Percentiles rank a stretch among this genome's conserved stretches.
These are phyloP conservation scores for Drosophila seguyi DNA, from an alignment of 1,140 invertebrate species.

Conservation along the genomic window DNA sequence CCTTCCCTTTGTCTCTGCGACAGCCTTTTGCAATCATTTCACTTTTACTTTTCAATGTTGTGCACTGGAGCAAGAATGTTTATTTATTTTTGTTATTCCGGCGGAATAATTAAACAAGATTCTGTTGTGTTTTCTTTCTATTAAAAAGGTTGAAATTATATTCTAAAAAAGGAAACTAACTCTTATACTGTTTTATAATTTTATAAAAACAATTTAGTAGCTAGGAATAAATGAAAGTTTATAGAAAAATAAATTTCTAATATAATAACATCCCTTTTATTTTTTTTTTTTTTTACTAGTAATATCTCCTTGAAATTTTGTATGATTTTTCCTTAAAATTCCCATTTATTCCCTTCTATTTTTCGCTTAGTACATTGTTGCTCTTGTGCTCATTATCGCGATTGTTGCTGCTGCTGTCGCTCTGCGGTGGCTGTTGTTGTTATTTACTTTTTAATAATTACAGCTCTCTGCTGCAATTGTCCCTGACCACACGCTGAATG, in stretches of 20 bases:
- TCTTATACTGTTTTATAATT: not conserved
- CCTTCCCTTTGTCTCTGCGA: conserved; percentile 50
- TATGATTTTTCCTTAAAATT: not conserved
- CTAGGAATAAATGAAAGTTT: not conserved
- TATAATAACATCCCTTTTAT: not conserved
- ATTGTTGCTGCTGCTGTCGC: conserved; percentile 53
- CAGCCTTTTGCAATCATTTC: conserved; percentile 64
- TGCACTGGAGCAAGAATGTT: not conserved
- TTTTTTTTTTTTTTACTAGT: too few relatives aligned
- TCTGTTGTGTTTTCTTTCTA: not conserved
- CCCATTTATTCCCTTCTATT: not conserved
- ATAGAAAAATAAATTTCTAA: not conserved
- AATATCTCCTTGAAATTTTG: not conserved
- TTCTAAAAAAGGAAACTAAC: not conserved
- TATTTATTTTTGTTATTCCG: not conserved
- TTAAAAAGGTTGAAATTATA: not conserved
- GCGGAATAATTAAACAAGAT: not conserved
- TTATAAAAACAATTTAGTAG: not conserved
- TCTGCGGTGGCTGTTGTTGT: conserved; percentile 44
- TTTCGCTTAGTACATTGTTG: conserved; percentile 29
- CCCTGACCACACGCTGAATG: conserved; percentile 69
- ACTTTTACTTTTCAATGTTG: conserved; percentile 57
- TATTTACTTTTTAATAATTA: conserved; percentile 79
- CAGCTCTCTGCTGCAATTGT: conserved; percentile 68
- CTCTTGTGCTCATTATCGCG: conserved; percentile 71